phyloP scores from a whole-genome alignment of 2,888 invertebrate genomes.

The Tupiocoris notatus region DNA sequence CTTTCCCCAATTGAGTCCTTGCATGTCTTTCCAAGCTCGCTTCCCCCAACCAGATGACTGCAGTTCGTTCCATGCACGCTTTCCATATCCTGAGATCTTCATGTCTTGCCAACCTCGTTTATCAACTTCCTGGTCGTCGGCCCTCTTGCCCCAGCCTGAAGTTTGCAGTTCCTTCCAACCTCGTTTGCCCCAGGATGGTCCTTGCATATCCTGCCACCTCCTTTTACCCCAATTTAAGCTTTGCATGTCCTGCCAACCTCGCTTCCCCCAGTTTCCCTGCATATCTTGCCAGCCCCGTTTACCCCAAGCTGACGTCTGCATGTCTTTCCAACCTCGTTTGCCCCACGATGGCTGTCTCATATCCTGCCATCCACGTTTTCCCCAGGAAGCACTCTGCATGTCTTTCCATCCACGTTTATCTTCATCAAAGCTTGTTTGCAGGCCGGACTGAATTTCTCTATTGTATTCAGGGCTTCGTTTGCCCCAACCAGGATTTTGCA shows the following conservation, averaged over 20 bases:
- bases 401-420: constrained; percentile 52
- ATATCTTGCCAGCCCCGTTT: constrained; percentile 62
- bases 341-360: constrained; percentile 56
- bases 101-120: constrained; percentile 33
- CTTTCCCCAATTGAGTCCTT: constrained; percentile 55
- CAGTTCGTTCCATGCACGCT: constrained; percentile 35
- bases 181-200: constrained; percentile 27
- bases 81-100: constrained; percentile 35
- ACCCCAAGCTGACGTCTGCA: constrained; percentile 60
- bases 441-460: constrained; percentile 1
- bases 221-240: constrained; percentile 58
- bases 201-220: constrained; percentile 59
- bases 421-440: constrained; percentile 19
- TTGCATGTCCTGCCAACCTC: constrained; percentile 53
- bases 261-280: constrained; percentile 61
- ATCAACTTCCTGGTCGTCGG: constrained; percentile 3
- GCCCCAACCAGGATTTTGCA: constrained; percentile 43
- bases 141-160: constrained; percentile 23
- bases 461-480: constrained; percentile 32
- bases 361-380: constrained; percentile 60
- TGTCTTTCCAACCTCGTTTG: constrained; percentile 58
- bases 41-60: constrained; percentile 57
- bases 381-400: constrained; percentile 53
- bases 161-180: constrained; percentile 31
- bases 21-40: constrained; percentile 61